Evolutionary conservation across 2,888 invertebrate species (phyloP).

Genomic region (Cephus pygmeus): DNA sequence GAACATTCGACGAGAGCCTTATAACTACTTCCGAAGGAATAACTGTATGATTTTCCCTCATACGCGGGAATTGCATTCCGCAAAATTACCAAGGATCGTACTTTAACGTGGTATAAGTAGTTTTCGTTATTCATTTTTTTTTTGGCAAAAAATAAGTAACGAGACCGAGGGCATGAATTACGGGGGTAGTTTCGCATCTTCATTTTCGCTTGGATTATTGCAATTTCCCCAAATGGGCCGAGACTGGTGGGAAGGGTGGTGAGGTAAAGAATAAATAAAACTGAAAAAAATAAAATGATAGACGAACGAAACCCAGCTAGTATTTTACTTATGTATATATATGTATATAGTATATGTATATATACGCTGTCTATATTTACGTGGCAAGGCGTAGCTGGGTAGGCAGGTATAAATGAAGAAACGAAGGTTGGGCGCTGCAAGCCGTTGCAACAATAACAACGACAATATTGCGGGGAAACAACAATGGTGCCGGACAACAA

Average conservation of each 20-base stretch:
- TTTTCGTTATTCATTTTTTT: no score
- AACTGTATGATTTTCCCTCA: neutral
- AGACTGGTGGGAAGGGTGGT: neutral
- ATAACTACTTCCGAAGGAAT: neutral
- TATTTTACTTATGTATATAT: neutral
- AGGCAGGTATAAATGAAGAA: neutral
- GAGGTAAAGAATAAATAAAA: neutral
- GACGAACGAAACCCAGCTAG: neutral
- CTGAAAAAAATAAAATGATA: neutral
- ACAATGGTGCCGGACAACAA: slow-evolving; percentile 15
- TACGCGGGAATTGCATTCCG: neutral
- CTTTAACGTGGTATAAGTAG: neutral
- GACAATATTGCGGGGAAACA: slow-evolving; percentile 18
- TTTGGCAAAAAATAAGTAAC: neutral
- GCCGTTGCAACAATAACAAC: slow-evolving; percentile 10
- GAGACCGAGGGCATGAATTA: neutral
- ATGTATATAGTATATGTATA: neutral
- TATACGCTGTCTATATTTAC: neutral
- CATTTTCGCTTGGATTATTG: neutral
- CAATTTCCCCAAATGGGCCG: neutral
- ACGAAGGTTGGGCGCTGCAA: neutral
- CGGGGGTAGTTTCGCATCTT: neutral
- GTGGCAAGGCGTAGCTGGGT: neutral
- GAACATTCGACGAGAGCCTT: neutral
- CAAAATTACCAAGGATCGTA: neutral